Base-by-base conservation (phyloP, 2,888 invertebrate genomes). In the Lamellibrachia columna region DNA sequence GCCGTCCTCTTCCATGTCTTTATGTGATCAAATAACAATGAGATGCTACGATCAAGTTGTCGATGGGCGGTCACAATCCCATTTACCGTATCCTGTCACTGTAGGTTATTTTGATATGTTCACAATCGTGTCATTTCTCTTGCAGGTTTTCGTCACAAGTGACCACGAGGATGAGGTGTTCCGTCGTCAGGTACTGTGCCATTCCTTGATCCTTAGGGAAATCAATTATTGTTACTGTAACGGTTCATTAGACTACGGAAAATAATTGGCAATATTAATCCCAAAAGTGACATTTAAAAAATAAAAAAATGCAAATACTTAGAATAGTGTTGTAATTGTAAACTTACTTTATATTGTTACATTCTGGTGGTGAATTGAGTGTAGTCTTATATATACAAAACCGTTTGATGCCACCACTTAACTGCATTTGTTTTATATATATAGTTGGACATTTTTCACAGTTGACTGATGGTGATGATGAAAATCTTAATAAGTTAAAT, bases 391-490 rank as follows among this genome's bases (percentile, higher is more conserved):
- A 22, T 22, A 75, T 22, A n/a, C n/a, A 15, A 22, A 75, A 75
- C 1, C 1, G 22, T 22, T 60, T 60, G 11, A 15, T 60, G 60
- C 4, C 3, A 60, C 9, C 15, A 8, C 11, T 60, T 11, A 15
- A 60, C 60, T 60, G 60, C 60, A 60, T 60, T 60, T 60, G 60
- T 60, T 60, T 60, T 7, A 4, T 11, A 60, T 9, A 15, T 11
- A 15, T 22, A 60, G 3, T 15, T 22, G 60, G 60, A 60, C 11
- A 60, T 15, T 15, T 22, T 60, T 22, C 60, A 60, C 60, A 60
- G 22, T 3, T 60, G 9, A 15, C 55, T 60, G 60, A 92, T 92
- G 92, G 28, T 92, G 92, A 52, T 92, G 90, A 90, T 53, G 52
- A 90, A n/a, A 22, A 22, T 53, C 8, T 40, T 53, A 53, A 52